A percentile compares a stretch with the other conserved stretches of the same genome.
These are phyloP conservation scores for Tenthredo distinguenda DNA, from an alignment of 2,888 invertebrate species.

Conservation along the genomic window DNA sequence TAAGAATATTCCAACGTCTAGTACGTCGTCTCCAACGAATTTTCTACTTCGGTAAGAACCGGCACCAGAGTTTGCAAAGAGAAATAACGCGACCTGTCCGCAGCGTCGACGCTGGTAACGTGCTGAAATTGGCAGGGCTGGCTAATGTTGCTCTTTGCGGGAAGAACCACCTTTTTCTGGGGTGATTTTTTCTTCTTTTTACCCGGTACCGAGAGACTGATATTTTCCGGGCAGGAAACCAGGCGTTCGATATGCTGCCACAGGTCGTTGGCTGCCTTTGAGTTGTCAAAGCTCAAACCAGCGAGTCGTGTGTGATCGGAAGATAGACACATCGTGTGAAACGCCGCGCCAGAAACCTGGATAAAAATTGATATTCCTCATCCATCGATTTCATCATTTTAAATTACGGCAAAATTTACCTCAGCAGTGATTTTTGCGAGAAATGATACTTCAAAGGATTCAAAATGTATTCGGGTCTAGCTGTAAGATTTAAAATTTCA, in stretches of 20 bases:
- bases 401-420: neutral
- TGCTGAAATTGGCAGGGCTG: constrained; percentile 93
- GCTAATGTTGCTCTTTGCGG: constrained; percentile 90
- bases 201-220: constrained; percentile 86
- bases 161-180: constrained; percentile 82
- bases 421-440: neutral
- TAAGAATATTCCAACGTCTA: constrained; percentile 55
- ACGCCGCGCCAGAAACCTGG: constrained; percentile 83
- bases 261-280: constrained; percentile 86
- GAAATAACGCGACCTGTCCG: constrained; percentile 84
- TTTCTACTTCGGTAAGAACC: constrained; percentile 68
- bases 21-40: constrained; percentile 67
- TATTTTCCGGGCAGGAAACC: constrained; percentile 89
- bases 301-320: constrained; percentile 88
- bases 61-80: constrained; percentile 85
- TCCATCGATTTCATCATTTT: neutral
- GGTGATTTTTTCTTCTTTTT: constrained; percentile 81
- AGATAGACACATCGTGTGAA: constrained; percentile 91
- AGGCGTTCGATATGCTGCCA: constrained; percentile 85
- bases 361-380: neutral
- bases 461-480: neutral
- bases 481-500: neutral
- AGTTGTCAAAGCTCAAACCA: constrained; percentile 90
- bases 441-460: neutral
- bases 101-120: constrained; percentile 87